phyloP scores from a whole-genome alignment of 2,797 vertebrate species.

The Sebastes iracundus region DNA sequence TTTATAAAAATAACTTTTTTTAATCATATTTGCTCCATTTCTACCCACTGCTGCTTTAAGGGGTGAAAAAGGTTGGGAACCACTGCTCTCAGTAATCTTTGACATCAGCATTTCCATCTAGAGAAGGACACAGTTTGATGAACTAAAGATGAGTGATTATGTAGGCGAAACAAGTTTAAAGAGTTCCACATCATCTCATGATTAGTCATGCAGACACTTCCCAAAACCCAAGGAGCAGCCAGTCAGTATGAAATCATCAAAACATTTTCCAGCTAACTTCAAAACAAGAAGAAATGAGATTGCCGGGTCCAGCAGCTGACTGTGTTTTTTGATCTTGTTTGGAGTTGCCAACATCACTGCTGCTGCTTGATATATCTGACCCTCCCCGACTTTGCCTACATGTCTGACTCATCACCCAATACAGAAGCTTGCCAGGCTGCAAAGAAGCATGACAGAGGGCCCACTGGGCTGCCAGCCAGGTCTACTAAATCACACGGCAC shows the following conservation, averaged over 20 bases:
- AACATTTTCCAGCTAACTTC: slow-evolving; percentile 39
- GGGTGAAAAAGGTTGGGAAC: neutral
- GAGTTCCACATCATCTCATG: slow-evolving; percentile 14
- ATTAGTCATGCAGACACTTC: slow-evolving; percentile 43
- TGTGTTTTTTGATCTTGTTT: slow-evolving; percentile 28
- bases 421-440: slow-evolving; percentile 32
- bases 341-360: slow-evolving; percentile 36
- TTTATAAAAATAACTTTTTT: too few species aligned
- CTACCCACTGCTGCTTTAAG: neutral
- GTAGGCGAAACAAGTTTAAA: slow-evolving; percentile 23
- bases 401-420: slow-evolving; percentile 53
- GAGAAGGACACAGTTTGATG: neutral
- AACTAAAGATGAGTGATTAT: slow-evolving; percentile 5
- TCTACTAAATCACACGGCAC: slow-evolving; percentile 34
- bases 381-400: slow-evolving; percentile 36
- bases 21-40: neutral
- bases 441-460: slow-evolving; percentile 40
- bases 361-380: slow-evolving; percentile 48
- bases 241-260: slow-evolving; percentile 36
- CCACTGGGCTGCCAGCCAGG: slow-evolving; percentile 36
- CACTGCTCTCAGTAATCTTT: neutral
- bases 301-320: slow-evolving; percentile 18
- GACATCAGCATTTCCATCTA: neutral
- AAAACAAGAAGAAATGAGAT: slow-evolving; percentile 28
- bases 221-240: slow-evolving; percentile 4